Base-by-base conservation (phyloP, 2,797 vertebrate genomes). In the Todus mexicanus region DNA sequence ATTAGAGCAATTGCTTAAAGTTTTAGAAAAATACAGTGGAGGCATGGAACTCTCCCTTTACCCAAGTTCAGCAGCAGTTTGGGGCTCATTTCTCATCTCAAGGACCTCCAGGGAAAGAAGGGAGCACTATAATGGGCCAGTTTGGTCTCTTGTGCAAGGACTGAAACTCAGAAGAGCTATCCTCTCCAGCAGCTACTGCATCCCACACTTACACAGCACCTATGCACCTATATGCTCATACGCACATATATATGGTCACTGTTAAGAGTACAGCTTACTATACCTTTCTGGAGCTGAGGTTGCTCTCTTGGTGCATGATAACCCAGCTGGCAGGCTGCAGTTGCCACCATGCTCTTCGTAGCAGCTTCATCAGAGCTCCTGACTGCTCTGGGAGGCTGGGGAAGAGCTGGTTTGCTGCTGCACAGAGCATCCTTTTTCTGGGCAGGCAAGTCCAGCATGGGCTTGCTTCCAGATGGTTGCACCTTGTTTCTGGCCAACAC, bases 251-350 rank as follows among this genome's bases (percentile, higher is more conserved):
- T 15, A 50, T 7, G 7, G 7, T 48, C 7, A 50, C 6, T 6
- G 33, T 7, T 22, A 18, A 53, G n/a, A 51, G 3, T 17, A 31
- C 4, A 45, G 35, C 20, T 59, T 64, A 21, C 75, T 29, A 1
- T 95, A 97, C 96, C 96, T 93, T 80, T 82, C 43, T 61, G 77
- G 14, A 2, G 40, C 27, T 38, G 74, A 50, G 26, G 42, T 13
- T 43, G 20, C 66, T 81, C 50, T 81, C 74, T 5, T 3, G 65
- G n/a, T 7, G 37, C 16, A 10, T 0, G 1, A 74, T 35, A 31
- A 38, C 27, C 26, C 1, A 0, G 8, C 37, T 26, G 85, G 70
- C 47, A 64, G 53, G 27, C 51, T 0, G 2, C 25, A 33, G 59
- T 5, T 18, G n/a, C 22, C 14, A 6, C 63, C 10, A 1, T 3